Evolutionary conservation across 2,797 vertebrate genomes (phyloP), one percentile per base, ranked within the genome.

Genomic region (Neosalanx taihuensis): DNA sequence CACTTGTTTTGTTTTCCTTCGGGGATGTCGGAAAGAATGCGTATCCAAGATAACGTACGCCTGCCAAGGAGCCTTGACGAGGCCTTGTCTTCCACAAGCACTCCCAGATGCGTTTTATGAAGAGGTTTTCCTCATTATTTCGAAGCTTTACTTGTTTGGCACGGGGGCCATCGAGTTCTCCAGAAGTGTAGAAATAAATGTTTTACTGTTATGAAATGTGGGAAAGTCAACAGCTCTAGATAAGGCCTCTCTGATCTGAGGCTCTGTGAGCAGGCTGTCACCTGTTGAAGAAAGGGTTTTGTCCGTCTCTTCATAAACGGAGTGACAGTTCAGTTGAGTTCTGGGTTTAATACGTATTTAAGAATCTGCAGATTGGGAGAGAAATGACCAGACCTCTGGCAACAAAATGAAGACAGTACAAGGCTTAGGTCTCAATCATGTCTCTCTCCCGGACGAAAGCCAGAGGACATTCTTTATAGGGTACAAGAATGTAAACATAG

Each of bases 31-130:
- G 91, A 95, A 96, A 91, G 93, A 95, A 88, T 93, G 92, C 77
- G 89, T 96, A 92, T 95, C 96, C 92, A 95, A 90, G 87, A 93
- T 92, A 94, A 85, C 93, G 89, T 26, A 90, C 89, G 80, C 89
- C 89, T 77, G 95, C 95, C 86, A 95, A 91, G 80, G 94, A 76
- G 82, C 84, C 92, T 95, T 79, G 94, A 96, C 86, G 94, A 96
- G 74, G 94, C 94, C 78, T 91, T 90, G 73, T 94, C 94, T 89
- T 92, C 85, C 92, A 90, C 81, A 94, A 93, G 90, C 87, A 67
- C 93, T 96, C 75, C 87, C 93, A 90, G 94, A 96, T 83, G 95
- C 93, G 81, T 87, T 92, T 92, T 92, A 92, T 79, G 79, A 91
- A 90, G 86, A 77, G 78, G 82, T 85, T 88, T 90, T 88, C 79